Evolutionary conservation across 2,113 vertebrate species (phyloP).

Genomic region (Colaptes auratus): DNA sequence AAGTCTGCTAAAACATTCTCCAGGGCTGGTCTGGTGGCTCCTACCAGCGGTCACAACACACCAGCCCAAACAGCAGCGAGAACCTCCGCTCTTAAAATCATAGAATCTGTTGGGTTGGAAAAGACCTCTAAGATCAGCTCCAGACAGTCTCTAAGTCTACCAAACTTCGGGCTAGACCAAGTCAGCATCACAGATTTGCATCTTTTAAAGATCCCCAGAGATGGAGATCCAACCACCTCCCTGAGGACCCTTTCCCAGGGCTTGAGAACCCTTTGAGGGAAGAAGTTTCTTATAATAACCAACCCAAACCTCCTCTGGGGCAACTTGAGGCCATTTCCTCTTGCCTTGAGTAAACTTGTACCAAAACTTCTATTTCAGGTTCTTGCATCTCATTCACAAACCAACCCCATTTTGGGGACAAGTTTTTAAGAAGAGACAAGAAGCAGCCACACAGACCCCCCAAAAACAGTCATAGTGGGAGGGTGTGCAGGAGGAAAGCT

Average conservation of each 20-base stretch:
- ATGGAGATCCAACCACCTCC: too few species aligned
- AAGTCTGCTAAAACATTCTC: constrained; percentile 21
- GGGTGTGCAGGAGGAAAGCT: rapidly evolving
- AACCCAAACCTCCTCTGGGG: too few species aligned
- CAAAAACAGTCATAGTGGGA: background rate
- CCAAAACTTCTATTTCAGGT: rapidly evolving
- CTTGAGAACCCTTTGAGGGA: too few species aligned
- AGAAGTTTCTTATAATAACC: too few species aligned
- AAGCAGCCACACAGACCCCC: background rate
- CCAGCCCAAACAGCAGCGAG: background rate
- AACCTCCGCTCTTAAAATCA: background rate
- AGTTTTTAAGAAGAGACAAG: background rate
- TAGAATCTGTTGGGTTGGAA: too few species aligned
- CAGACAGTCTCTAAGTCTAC: too few species aligned
- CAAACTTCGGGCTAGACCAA: too few species aligned
- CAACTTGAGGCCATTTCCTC: too few species aligned
- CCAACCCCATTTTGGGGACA: rapidly evolving
- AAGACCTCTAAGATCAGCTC: too few species aligned
- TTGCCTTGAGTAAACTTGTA: background rate
- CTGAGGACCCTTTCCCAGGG: too few species aligned
- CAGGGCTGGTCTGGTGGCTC: constrained; percentile 41
- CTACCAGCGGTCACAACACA: constrained; percentile 47
- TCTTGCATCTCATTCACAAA: rapidly evolving
- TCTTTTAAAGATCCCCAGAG: too few species aligned
- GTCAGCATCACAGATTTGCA: too few species aligned